Conservation (phyloP, 2,888 invertebrate genomes). For the Limnephilus rhombicus region DNA sequence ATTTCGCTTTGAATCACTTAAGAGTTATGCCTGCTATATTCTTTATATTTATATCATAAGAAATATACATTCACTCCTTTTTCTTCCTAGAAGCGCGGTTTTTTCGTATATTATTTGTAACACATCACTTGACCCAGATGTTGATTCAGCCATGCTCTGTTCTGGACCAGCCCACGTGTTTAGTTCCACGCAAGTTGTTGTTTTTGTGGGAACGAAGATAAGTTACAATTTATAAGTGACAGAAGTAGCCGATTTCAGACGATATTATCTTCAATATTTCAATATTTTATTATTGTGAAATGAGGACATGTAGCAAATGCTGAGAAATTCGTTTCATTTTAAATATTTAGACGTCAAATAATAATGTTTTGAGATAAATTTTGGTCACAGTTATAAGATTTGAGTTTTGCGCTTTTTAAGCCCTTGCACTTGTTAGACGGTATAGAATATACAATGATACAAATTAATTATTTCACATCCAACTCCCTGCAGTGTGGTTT, state of each 20-base stretch:
- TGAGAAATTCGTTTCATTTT: not conserved
- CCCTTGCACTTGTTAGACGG: too few species aligned
- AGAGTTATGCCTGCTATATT: not conserved
- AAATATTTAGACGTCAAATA: not conserved
- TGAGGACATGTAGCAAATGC: not conserved
- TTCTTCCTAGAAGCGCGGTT: not conserved
- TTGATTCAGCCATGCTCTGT: not conserved
- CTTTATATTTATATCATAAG: not conserved
- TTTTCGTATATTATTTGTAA: not conserved
- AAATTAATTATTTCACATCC: not conserved
- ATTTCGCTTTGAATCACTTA: not conserved
- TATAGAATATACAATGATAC: too few species aligned
- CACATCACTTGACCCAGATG: not conserved
- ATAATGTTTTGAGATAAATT: not conserved
- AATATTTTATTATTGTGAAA: not conserved
- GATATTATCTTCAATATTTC: not conserved
- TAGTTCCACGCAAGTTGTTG: not conserved
- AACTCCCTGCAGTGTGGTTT: not conserved
- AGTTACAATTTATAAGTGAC: not conserved
- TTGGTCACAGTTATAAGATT: too few species aligned
- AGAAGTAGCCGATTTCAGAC: not conserved
- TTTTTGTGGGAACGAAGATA: not conserved
- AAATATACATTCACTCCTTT: not conserved
- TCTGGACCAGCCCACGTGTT: not conserved
- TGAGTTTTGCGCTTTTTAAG: too few species aligned